Base-by-base conservation (phyloP, 2,888 invertebrate species). In the Apodemia duryi region DNA sequence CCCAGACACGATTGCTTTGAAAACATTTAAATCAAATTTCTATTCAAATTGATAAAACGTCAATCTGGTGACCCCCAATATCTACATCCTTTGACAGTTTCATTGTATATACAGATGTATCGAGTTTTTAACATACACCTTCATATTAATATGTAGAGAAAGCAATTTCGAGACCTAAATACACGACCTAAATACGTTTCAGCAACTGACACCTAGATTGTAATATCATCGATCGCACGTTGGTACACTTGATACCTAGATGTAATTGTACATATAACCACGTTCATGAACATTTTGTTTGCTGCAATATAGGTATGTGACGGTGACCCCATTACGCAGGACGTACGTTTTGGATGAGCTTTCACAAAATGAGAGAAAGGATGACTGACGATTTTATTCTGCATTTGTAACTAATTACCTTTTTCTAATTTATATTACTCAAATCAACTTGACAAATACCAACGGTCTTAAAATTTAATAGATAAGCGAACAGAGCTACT, bases 121-220 rank as follows among this genome's bases (percentile, higher is more conserved):
- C 43, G 43, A 43, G 2, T 10, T 43, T 43, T 2, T 43, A 10
- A 10, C 10, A 11, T 10, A 11, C 11, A 43, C 10, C 43, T 43
- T 0, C 43, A 11, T 43, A 43, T 10, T 43, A 43, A 2, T 10
- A 43, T 11, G 11, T 11, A 54, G 41, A 28, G 57, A 54, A 41
- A 11, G 54, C 35, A 38, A 57, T 57, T 57, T 57, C 29, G 11
- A 32, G 43, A 57, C 43, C 32, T 9, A 64, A 43, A 60, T 61
- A 63, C 64, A 60, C 68, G 70, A 69, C 68, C 68, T 67, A 63
- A 64, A 70, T 68, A 46, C 46, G 61, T 67, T 70, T 66, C 63
- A 21, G 64, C 61, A 68, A 65, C 64, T 63, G 69, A 68, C 69
- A 69, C 69, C 70, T 70, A 69, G 64, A 69, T 68, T 69, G 65